Conservation (phyloP, 2,113 vertebrate genomes). For the Apaloderma vittatum region DNA sequence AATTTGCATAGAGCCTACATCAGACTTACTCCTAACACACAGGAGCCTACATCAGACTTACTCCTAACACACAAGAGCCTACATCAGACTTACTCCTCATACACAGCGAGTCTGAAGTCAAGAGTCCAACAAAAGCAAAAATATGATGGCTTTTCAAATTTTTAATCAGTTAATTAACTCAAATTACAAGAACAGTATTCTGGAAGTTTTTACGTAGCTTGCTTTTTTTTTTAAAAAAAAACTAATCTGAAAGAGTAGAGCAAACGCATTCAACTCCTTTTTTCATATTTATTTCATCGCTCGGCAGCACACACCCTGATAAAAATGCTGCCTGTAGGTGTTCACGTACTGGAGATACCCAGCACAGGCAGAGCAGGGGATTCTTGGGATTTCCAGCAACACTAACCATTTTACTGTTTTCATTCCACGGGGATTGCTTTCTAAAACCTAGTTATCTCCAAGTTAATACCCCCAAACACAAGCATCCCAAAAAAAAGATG, state of each 20-base stretch:
- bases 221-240: background rate
- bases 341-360: background rate
- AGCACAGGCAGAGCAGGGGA: background rate
- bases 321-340: background rate
- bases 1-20: background rate
- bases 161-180: background rate
- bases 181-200: background rate
- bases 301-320: background rate
- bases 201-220: background rate
- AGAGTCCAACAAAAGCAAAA: background rate
- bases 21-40: background rate
- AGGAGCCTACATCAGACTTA: background rate
- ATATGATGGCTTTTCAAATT: background rate
- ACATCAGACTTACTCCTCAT: background rate
- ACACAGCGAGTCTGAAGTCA: background rate
- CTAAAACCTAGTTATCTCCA: background rate
- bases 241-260: background rate
- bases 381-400: background rate
- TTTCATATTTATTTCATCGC: background rate
- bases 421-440: background rate
- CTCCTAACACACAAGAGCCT: background rate
- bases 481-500: background rate
- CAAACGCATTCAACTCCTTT: background rate
- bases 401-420: background rate
- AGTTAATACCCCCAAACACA: background rate